Conservation (phyloP, 2,888 invertebrate species). For the Aphidoletes aphidimyza region DNA sequence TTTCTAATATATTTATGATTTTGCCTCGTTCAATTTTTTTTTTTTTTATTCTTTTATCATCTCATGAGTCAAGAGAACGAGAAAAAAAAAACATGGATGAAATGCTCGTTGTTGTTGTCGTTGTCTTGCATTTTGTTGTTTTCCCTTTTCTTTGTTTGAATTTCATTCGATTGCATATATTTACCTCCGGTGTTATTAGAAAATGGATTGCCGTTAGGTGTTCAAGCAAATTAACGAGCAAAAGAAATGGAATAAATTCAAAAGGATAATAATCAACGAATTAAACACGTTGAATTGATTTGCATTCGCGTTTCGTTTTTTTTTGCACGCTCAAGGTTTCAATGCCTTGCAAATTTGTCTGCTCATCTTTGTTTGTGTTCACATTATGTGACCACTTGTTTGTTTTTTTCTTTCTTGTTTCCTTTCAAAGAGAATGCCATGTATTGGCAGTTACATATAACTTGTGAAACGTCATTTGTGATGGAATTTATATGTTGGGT, state of each 20-base stretch:
- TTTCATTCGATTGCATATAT: not conserved
- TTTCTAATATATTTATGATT: slow-evolving; percentile 11
- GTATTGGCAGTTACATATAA: no score
- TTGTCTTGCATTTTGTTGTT: not conserved
- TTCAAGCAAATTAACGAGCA: not conserved
- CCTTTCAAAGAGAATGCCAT: no score
- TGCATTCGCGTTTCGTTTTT: not conserved
- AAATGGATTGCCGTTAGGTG: slow-evolving; percentile 3
- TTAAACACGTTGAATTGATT: slow-evolving; percentile 16
- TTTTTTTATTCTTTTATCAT: not conserved
- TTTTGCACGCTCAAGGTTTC: not conserved
- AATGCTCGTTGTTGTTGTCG: no score
- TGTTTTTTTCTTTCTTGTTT: not conserved
- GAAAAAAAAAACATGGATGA: no score
- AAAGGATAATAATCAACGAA: not conserved
- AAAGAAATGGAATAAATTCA: slow-evolving; percentile 12
- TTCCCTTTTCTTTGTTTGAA: not conserved
- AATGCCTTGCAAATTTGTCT: not conserved
- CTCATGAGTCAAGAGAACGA: no score
- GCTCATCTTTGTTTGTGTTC: not conserved
- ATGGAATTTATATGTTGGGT: not conserved
- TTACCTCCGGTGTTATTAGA: not conserved
- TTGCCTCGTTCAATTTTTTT: not conserved
- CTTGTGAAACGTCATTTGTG: no score
- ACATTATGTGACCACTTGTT: not conserved